A percentile compares a stretch with the other conserved stretches of the same genome.
Conservation (phyloP, 2,797 vertebrate species). For the Gorsachius magnificus region DNA sequence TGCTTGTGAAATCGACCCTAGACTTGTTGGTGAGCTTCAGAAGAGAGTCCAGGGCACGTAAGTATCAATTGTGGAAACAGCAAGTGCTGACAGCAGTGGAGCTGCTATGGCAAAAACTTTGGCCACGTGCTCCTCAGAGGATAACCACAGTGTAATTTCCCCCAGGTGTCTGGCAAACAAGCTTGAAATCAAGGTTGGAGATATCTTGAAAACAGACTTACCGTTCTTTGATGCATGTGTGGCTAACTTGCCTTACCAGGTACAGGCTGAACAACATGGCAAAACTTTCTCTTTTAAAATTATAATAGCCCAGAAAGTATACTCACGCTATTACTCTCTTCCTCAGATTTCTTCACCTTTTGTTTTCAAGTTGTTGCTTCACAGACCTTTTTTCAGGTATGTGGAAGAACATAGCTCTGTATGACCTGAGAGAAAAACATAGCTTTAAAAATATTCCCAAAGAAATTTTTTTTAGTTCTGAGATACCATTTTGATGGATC, state of each 20-base stretch:
- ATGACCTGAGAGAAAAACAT: background rate
- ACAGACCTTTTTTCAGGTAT: slow-evolving; percentile 97
- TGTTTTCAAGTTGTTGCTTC: slow-evolving; percentile 96
- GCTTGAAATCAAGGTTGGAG: slow-evolving; percentile 94
- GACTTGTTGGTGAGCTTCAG: slow-evolving; percentile 95
- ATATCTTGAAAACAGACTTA: slow-evolving; percentile 92
- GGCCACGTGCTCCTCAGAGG: background rate
- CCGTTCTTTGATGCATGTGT: slow-evolving; percentile 97
- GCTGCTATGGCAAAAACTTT: background rate
- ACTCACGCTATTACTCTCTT: slow-evolving; percentile 19
- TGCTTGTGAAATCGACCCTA: slow-evolving; percentile 95
- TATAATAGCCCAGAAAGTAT: background rate
- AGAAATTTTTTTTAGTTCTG: background rate
- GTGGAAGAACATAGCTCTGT: background rate
- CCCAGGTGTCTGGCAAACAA: slow-evolving; percentile 88
- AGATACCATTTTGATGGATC: background rate
- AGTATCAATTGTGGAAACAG: slow-evolving; percentile 60
- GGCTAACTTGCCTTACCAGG: slow-evolving; percentile 98
- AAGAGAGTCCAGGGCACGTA: slow-evolving; percentile 98
- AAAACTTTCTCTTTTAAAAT: background rate
- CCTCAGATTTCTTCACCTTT: slow-evolving; percentile 97
- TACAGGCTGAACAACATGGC: slow-evolving; percentile 40
- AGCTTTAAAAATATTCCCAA: background rate
- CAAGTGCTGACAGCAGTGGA: fast-evolving
- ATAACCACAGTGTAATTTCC: background rate